Evolutionary conservation across 2,888 invertebrate species (phyloP), one percentile per base, ranked within the genome.

Genomic region (Melinopterus prodromus): DNA sequence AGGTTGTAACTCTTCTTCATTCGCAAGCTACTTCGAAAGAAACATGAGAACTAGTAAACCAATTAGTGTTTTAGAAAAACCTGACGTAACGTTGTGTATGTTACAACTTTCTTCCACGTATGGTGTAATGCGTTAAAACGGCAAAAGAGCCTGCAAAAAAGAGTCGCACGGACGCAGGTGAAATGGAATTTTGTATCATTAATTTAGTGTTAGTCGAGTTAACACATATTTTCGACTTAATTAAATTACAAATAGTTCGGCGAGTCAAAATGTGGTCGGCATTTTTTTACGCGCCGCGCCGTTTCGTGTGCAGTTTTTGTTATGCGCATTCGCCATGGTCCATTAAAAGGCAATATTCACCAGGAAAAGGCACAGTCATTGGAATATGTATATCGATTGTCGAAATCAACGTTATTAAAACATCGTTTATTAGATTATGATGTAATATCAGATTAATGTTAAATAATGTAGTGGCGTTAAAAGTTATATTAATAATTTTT

Each of bases 141-240:
- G 53, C 53, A 53, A 53, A 53, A 53, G 53, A 53, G 53, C 53
- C 53, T 6, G 53, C 53, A 53, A 53, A 53, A 53, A 53, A 53
- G 12, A 26, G 26, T 26, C 26, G 26, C 26, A 53, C 53, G 53
- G 12, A 53, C 53, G 53, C 53, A 53, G 53, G 53, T 53, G 53
- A 53, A 53, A 53, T 53, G 53, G 53, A 53, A 53, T 53, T 53
- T 53, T 53, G 53, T 53, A 53, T 53, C 53, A 53, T 53, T 53
- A 53, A 53, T 53, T 53, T 53, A 12, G 53, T 53, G 53, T 53
- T 53, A 53, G 53, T 53, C 53, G 53, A 4, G 53, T 53, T 53
- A 53, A 53, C 53, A 53, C 53, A 12, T 53, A 53, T 2, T 53
- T 53, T 53, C 53, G 53, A 53, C 53, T 53, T 53, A 53, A 53